Base-by-base conservation (phyloP, 2,888 invertebrate genomes). In the Nezara viridula region DNA sequence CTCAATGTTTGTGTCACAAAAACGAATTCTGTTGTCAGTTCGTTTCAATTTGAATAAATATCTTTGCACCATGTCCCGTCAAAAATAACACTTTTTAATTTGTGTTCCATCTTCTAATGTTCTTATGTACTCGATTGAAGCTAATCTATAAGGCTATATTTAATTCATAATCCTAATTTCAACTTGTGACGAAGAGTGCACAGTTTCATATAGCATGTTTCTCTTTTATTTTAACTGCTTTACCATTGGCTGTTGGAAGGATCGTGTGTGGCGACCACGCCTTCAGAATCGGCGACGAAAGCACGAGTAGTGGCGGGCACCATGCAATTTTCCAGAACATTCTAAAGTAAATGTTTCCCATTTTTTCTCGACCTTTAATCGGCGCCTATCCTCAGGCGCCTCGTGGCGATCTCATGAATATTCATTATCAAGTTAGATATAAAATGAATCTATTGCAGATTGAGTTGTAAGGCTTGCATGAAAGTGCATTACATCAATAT, bases 321-420 rank as follows among this genome's bases (percentile, higher is more conserved):
- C 73, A 40, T 77, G 77, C 77, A 77, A 77, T 77, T 77, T 77
- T 77, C 77, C 77, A 24, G 14, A 40, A 0, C 24, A 4, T 77
- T 40, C 40, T 77, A 40, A 77, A 77, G 77, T 40, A 77, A 77
- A 77, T 40, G 77, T 37, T 60, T 55, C 55, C 47, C 55, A n/a
- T 10, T 55, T 40, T 77, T 77, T 77, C 77, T 24, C 27, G 37
- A 77, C 37, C 21, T 77, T 37, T 40, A 40, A 40, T 40, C 37
- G 21, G 21, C 40, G 77, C 77, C 40, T 77, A 77, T 40, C 77
- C 32, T 21, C 5, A 37, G 10, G 19, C 37, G n/a, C n/a, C n/a
- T n/a, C n/a, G n/a, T n/a, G n/a, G n/a, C n/a, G n/a, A n/a, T n/a
- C n/a, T n/a, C n/a, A n/a, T 77, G 37, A 40, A 77, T 77, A 77